Percentiles rank a stretch among this genome's conserved stretches.
These are phyloP conservation scores for Octonoba sinensis DNA, from an alignment of 2,888 invertebrate genomes.

Conservation along the genomic window DNA sequence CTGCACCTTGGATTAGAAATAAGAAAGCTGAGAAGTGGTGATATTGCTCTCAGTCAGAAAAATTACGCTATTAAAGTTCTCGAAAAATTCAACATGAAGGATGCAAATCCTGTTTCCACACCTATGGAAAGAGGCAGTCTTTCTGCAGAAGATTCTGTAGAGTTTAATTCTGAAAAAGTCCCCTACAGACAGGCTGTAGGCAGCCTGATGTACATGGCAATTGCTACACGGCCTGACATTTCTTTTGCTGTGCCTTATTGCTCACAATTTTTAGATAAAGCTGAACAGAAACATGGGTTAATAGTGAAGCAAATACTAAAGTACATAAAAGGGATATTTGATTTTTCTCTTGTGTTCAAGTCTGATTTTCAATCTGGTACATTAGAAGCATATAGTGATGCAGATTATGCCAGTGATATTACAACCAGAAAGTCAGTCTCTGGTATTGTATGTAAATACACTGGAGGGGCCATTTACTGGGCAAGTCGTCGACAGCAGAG, in stretches of 20 bases:
- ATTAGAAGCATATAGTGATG: slow-evolving; percentile 2
- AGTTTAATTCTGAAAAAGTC: not conserved
- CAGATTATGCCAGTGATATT: slow-evolving; percentile 10
- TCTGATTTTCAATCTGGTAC: not conserved
- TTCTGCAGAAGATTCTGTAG: not conserved
- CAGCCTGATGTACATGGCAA: slow-evolving; percentile 33
- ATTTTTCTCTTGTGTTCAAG: not conserved
- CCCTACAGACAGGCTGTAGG: too few relatives aligned
- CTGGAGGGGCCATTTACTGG: not conserved
- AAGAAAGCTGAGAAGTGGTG: slow-evolving; percentile 4
- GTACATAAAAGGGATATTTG: too few relatives aligned
- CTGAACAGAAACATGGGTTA: slow-evolving; percentile 3
- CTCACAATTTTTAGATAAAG: slow-evolving; percentile 27
- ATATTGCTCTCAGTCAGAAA: too few relatives aligned
- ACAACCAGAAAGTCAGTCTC: slow-evolving; percentile 4
- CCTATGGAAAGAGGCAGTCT: slow-evolving; percentile 28
- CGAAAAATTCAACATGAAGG: slow-evolving; percentile 13
- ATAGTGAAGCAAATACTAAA: slow-evolving; percentile 12
- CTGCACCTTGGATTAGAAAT: slow-evolving; percentile 4
- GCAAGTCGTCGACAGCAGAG: not conserved
- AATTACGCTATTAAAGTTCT: slow-evolving; percentile 38
- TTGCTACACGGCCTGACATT: slow-evolving; percentile 24
- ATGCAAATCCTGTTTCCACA: slow-evolving; percentile 58
- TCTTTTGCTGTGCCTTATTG: slow-evolving; percentile 18
- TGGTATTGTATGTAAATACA: too few relatives aligned